phyloP scores from a whole-genome alignment of 2,113 vertebrate species.

The Coptodon bakossiorum region DNA sequence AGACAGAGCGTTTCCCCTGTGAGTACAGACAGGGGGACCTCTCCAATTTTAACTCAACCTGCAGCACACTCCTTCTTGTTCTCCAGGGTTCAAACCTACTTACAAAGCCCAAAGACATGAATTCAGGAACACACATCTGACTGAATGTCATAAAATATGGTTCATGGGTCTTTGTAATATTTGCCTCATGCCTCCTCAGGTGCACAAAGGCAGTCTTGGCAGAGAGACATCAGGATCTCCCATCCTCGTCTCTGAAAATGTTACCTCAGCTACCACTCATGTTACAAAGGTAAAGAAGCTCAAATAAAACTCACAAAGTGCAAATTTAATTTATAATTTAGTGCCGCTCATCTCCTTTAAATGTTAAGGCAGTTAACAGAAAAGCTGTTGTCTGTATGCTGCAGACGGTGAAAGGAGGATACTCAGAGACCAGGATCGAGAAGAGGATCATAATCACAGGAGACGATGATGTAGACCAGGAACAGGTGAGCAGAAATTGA shows the following conservation, averaged over 20 bases:
- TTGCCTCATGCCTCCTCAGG: conserved; percentile 37
- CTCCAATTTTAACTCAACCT: conserved; percentile 12
- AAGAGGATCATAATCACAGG: conserved; percentile 99
- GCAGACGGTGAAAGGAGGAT: conserved; percentile 98
- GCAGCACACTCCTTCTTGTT: not conserved
- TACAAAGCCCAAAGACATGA: not conserved
- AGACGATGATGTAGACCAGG: conserved; percentile 97
- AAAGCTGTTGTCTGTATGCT: conserved; percentile 14
- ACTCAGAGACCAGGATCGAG: conserved; percentile 97
- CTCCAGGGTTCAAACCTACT: conserved; percentile 15
- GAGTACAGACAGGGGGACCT: conserved; percentile 40
- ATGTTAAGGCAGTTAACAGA: not conserved
- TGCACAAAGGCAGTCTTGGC: conserved; percentile 62
- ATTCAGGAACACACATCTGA: not conserved
- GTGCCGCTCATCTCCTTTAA: not conserved
- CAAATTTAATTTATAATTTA: not conserved
- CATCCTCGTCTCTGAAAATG: conserved; percentile 82
- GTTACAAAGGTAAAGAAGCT: conserved; percentile 85
- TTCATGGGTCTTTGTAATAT: not conserved
- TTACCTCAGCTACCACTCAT: conserved; percentile 95
- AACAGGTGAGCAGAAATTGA: conserved; percentile 79
- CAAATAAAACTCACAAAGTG: not conserved
- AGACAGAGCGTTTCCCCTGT: conserved; percentile 73
- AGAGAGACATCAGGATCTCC: conserved; percentile 66
- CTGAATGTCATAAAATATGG: not conserved